Percentiles rank a stretch among this genome's conserved stretches.
Conservation (phyloP, 2,797 vertebrate genomes). For the Sciurus vulgaris region DNA sequence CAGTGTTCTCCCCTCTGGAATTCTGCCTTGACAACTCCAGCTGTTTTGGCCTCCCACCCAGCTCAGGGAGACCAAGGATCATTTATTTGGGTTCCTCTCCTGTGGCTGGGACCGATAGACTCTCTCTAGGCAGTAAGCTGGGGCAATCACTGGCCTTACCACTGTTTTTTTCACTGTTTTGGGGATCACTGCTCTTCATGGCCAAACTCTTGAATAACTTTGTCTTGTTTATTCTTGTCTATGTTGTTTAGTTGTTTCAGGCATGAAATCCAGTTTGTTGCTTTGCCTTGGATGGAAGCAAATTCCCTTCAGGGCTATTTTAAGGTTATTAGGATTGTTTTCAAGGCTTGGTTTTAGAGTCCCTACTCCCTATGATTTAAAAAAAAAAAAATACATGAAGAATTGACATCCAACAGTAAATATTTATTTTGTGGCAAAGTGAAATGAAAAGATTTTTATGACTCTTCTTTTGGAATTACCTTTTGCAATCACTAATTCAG, state of each 20-base stretch:
- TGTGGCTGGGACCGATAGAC: neutral
- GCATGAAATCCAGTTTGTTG: slow-evolving; percentile 25
- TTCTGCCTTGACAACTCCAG: neutral
- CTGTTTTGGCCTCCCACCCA: neutral
- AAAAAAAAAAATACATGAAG: neutral
- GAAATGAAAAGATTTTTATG: slow-evolving; percentile 31
- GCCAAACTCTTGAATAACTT: neutral
- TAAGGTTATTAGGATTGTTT: slow-evolving; percentile 47
- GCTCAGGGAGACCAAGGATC: neutral
- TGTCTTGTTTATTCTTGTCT: slow-evolving; percentile 27
- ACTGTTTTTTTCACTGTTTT: neutral
- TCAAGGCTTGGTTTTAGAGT: neutral
- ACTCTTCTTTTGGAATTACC: neutral
- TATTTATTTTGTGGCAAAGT: slow-evolving; percentile 44
- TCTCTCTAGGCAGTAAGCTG: neutral
- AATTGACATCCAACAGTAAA: neutral
- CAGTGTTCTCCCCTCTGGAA: neutral
- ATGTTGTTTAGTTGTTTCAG: slow-evolving; percentile 12
- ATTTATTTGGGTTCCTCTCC: neutral
- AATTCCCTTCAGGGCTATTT: slow-evolving; percentile 45
- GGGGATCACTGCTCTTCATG: neutral
- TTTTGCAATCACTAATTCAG: neutral
- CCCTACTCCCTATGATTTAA: neutral
- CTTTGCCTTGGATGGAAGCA: slow-evolving; percentile 44
- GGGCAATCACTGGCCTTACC: neutral